Evolutionary conservation across 2,888 invertebrate species (phyloP), one percentile per base, ranked within the genome.

Genomic region (Leptinotarsa peninsularis): DNA sequence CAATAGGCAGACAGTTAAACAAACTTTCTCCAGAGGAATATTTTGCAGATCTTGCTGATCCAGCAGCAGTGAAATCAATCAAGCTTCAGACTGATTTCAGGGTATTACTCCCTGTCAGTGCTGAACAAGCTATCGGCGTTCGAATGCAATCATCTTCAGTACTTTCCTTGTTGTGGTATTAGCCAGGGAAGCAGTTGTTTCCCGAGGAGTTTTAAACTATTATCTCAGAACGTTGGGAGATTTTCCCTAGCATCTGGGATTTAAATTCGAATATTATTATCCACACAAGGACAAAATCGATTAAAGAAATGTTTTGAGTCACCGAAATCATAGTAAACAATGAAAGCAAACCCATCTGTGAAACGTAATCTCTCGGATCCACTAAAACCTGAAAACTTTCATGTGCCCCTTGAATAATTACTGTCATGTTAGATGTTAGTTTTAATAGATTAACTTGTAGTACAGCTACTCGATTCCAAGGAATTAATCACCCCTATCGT

Each of bases 341-440:
- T n/a, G 43, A 63, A 33, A 27, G 17, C n/a, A 10, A 43, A 17
- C 70, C 70, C 70, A 23, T 70, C 58, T 14, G 43, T 70, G 70
- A 33, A 70, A 70, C 49, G 15, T 71, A 71, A 76, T 68, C 68
- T 72, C 54, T n/a, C 33, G 68, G 69, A 74, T 72, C 72, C 66
- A 70, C 66, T 54, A 60, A 66, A 72, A 74, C 72, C 74, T 72
- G 81, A 80, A 80, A 77, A 80, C 80, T 80, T 77, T 75, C 69
- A 79, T 76, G 78, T 78, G 78, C 79, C 72, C 73, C 66, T 74
- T 71, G 43, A 76, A 76, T 78, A 79, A 79, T 73, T 77, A 67
- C 79, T 77, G 82, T 79, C 81, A 82, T 81, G 82, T 80, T 80
- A 81, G 81, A 79, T 77, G 73, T 69, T 76, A 73, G 74, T 72